Base-by-base conservation (phyloP, 2,888 invertebrate genomes). In the Volucella zonaria region DNA sequence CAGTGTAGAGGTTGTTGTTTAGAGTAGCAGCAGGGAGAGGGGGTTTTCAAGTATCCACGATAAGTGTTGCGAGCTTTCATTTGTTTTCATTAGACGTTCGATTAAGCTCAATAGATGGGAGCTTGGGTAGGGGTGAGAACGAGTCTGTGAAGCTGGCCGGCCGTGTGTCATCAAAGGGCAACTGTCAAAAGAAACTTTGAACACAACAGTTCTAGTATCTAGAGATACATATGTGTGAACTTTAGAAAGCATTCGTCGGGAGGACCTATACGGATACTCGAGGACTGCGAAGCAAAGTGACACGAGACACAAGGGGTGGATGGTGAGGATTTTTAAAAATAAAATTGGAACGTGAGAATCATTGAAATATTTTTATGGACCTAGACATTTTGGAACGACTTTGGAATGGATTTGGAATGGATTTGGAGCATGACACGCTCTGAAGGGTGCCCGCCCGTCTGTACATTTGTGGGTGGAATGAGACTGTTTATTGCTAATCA, bases 141-240 rank as follows among this genome's bases (percentile, higher is more conserved):
- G 52, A 31, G 23, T 66, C 9, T 38, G 64, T 58, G 49, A 11
- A 47, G 45, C 15, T 54, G 64, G 54, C 68, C 58, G 52, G n/a
- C 51, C 59, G 54, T 64, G 15, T 78, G 49, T 70, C 79, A 79
- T 64, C 70, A 70, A 66, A 59, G 82, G 74, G 70, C 79, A 64
- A 66, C 83, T 79, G 83, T 79, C 79, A 77, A 54, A 75, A 40
- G 40, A 18, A 77, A 61, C 62, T 52, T 64, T 77, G 58, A 49
- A 78, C 58, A 42, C 14, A 42, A 12, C 52, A 43, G 6, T 59
- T 45, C 54, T 47, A 70, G 68, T 31, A 31, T 31, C 31, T 31
- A 31, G 31, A 31, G 4, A 31, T 31, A 68, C 43, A 68, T 61
- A 54, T 54, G 68, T 54, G 61, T 59, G 52, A 52, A 68, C 61